These are phyloP conservation scores for Blastobasis adustella DNA, from an alignment of 2,888 invertebrate genomes.

Conservation along the genomic window DNA sequence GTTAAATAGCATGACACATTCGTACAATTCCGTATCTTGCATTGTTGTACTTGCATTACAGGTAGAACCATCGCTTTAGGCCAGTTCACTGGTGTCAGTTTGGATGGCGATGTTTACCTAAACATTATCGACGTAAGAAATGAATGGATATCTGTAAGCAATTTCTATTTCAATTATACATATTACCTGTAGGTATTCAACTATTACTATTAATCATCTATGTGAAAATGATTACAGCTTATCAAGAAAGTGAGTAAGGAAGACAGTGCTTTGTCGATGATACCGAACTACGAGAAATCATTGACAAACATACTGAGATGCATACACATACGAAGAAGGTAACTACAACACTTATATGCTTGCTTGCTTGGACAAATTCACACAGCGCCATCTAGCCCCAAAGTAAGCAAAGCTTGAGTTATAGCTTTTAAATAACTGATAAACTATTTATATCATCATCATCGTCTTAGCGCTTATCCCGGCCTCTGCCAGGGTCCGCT, in stretches of 20 bases:
- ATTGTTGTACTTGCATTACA: slow-evolving; percentile 28
- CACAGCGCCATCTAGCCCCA: no score
- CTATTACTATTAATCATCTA: slow-evolving; percentile 3
- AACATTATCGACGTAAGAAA: slow-evolving; percentile 94
- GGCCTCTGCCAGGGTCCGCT: neutral
- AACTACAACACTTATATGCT: no score
- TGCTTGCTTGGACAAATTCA: no score
- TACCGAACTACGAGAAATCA: slow-evolving; percentile 89
- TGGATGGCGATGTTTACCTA: slow-evolving; percentile 92
- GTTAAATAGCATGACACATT: neutral
- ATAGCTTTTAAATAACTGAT: slow-evolving; percentile 18
- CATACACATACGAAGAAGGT: slow-evolving; percentile 89
- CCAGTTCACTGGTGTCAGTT: slow-evolving; percentile 91
- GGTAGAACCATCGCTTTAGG: slow-evolving; percentile 89
- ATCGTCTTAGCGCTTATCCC: neutral
- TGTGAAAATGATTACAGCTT: slow-evolving; percentile 69
- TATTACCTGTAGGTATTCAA: neutral
- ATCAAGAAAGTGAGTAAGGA: slow-evolving; percentile 87
- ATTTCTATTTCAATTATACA: neutral
- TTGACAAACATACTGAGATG: slow-evolving; percentile 88
- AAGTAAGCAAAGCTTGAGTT: no score
- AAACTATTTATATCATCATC: slow-evolving; percentile 3
- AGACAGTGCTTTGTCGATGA: slow-evolving; percentile 81
- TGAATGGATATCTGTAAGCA: slow-evolving; percentile 92
- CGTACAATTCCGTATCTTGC: neutral